phyloP scores from a whole-genome alignment of 2,113 vertebrate species.

The Todiramphus saurophagus region DNA sequence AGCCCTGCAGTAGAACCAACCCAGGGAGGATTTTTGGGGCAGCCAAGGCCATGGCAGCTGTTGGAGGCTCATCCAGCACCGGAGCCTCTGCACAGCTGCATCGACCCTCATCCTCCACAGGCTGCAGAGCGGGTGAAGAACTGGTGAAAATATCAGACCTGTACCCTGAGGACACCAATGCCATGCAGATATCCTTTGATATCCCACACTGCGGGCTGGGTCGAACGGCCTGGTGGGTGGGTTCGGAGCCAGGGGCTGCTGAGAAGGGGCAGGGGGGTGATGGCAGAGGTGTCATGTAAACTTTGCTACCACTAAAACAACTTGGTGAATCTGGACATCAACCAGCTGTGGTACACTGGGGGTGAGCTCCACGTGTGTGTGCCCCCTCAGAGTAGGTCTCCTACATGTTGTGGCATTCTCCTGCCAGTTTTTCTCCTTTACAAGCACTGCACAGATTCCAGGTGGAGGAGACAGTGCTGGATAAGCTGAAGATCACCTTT shows the following conservation, averaged over 20 bases:
- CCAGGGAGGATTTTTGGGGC: background rate
- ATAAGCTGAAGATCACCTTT: slow-evolving; percentile 89
- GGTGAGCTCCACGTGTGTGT: background rate
- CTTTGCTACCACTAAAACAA: background rate
- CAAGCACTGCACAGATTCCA: slow-evolving; percentile 83
- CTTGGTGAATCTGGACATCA: background rate
- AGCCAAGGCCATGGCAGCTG: too few relatives aligned
- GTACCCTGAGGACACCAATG: slow-evolving; percentile 88
- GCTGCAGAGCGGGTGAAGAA: slow-evolving; percentile 69
- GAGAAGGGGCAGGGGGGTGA: background rate
- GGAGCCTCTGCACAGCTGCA: background rate
- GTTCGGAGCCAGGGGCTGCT: background rate
- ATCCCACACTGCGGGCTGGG: too few relatives aligned
- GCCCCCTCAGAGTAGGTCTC: background rate
- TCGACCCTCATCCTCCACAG: slow-evolving; percentile 54
- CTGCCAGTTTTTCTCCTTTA: slow-evolving; percentile 65
- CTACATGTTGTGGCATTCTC: fast-evolving
- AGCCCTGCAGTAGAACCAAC: background rate
- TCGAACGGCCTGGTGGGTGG: background rate
- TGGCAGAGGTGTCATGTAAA: background rate
- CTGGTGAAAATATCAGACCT: slow-evolving; percentile 75
- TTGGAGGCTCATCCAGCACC: background rate
- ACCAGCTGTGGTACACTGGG: fast-evolving
- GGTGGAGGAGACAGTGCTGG: slow-evolving; percentile 77
- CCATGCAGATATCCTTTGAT: slow-evolving; percentile 92